Base-by-base conservation (phyloP, 1,140 invertebrate species). In the Drosophila ambigua region DNA sequence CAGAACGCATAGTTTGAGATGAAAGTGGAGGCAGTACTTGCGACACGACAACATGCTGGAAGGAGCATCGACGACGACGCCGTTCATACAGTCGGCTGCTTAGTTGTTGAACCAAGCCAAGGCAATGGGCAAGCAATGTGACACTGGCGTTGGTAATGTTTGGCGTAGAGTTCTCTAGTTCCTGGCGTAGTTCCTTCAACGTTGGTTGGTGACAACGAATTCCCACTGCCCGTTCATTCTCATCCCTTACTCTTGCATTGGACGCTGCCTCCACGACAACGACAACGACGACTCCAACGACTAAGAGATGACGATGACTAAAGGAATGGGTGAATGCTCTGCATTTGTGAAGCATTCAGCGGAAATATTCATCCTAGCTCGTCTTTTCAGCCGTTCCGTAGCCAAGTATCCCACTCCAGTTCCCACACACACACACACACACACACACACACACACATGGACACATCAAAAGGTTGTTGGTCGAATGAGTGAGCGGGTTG, bases 281-380 rank as follows among this genome's bases (percentile, higher is more conserved):
- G 54, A 49, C 45, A 41, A 54, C 77, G 63, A 71, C 77, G 68
- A 78, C 67, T 63, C 76, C 62, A 74, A 83, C 71, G 72, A 78
- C 77, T 77, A 78, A 54, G 71, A 88, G 83, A 88, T 90, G 79
- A 74, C 59, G 68, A 73, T 82, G 81, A 73, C 89, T 84, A 87
- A 91, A 91, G 89, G 81, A 91, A 89, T 89, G 78, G 81, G 72
- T 52, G 76, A 71, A 80, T 88, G 74, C 80, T 79, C 89, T 77
- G 79, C 84, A 80, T 87, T 87, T 85, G 69, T 65, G 66, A 85
- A 85, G 83, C 83, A 85, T 84, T 90, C 75, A 77, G 83, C 83
- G 88, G 80, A 90, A 90, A 90, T 88, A 79, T 84, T 90, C 80
- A 84, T 83, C 67, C 73, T 72, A 67, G 66, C 81, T 69, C 82